Percentiles rank a stretch among this genome's conserved stretches.
Evolutionary conservation across 2,113 vertebrate species (phyloP).

Genomic region (Pterophyllum scalare): DNA sequence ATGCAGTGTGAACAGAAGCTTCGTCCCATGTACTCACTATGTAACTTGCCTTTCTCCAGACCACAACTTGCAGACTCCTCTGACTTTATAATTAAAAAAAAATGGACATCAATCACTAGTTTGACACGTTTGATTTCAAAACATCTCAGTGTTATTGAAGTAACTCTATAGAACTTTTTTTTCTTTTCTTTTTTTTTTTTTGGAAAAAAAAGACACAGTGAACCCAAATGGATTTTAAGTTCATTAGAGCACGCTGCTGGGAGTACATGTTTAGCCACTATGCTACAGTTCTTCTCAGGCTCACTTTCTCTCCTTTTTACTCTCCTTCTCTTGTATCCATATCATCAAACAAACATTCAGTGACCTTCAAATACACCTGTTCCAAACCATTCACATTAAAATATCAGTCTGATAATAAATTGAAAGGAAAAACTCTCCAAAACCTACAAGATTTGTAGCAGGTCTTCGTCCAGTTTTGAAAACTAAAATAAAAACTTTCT

Average conservation of each 20-base stretch:
- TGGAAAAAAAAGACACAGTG: constrained; percentile 61
- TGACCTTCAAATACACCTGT: constrained; percentile 51
- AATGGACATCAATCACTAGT: constrained; percentile 25
- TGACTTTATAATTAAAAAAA: constrained; percentile 3
- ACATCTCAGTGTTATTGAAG: constrained; percentile 47
- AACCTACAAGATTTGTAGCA: neutral
- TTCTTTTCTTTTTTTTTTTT: constrained; percentile 37
- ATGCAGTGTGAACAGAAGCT: constrained; percentile 36
- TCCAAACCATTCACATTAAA: constrained; percentile 47
- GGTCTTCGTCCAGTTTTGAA: constrained; percentile 32
- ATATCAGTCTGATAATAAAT: constrained; percentile 19
- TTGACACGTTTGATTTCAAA: constrained; percentile 42
- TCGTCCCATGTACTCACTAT: constrained; percentile 14
- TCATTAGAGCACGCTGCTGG: constrained; percentile 55
- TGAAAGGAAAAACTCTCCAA: constrained; percentile 29
- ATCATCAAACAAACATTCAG: constrained; percentile 56
- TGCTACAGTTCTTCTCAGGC: constrained; percentile 52
- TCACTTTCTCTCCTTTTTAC: constrained; percentile 28
- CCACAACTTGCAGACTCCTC: constrained; percentile 50
- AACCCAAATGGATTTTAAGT: constrained; percentile 67
- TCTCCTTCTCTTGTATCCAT: constrained; percentile 17
- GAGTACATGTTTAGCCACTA: constrained; percentile 43
- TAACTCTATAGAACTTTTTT: constrained; percentile 13
- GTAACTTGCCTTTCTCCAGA: constrained; percentile 45
- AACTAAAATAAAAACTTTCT: constrained; percentile 23